These are phyloP conservation scores for Catalaphyllia jardinei DNA, from an alignment of 64 coral and sea anemone species.

Conservation along the genomic window DNA sequence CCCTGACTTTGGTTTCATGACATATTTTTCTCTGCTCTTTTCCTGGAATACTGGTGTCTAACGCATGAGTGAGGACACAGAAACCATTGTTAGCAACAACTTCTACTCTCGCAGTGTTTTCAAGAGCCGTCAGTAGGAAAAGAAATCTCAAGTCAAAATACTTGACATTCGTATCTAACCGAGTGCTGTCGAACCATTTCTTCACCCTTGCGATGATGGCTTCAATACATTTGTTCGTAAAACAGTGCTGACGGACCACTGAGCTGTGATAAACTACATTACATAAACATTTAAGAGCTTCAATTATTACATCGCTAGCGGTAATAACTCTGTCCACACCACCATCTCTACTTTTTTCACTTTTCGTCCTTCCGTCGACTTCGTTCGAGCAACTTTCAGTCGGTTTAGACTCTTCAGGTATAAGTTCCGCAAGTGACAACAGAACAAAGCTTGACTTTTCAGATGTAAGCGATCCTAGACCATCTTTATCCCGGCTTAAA, in stretches of 20 bases:
- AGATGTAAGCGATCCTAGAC: constrained; percentile 73
- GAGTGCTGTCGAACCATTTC: constrained; percentile 68
- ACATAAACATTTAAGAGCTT: constrained; percentile 94
- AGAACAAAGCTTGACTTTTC: constrained; percentile 68
- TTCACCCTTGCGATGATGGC: constrained; percentile 59
- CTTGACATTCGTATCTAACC: constrained; percentile 67
- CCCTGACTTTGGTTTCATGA: constrained; percentile 49
- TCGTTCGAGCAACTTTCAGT: constrained; percentile 3
- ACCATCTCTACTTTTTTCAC: neutral
- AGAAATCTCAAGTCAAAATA: constrained; percentile 95
- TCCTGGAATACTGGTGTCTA: constrained; percentile 77
- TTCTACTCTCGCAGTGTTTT: constrained; percentile 50
- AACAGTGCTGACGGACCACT: constrained; percentile 60
- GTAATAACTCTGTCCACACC: constrained; percentile 19
- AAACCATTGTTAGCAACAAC: constrained; percentile 65
- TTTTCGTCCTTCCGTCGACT: neutral
- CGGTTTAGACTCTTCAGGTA: constrained; percentile 24
- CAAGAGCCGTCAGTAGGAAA: constrained; percentile 86
- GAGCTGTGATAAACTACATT: constrained; percentile 89
- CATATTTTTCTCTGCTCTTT: constrained; percentile 64
- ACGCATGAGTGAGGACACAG: constrained; percentile 73
- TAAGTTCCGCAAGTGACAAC: constrained; percentile 73
- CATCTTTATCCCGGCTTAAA: constrained; percentile 90
- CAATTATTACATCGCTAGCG: constrained; percentile 33
- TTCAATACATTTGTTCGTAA: constrained; percentile 59